Evolutionary conservation across 2,113 vertebrate genomes (phyloP), one percentile per base, ranked within the genome.

Genomic region (Coregonus clupeaformis): DNA sequence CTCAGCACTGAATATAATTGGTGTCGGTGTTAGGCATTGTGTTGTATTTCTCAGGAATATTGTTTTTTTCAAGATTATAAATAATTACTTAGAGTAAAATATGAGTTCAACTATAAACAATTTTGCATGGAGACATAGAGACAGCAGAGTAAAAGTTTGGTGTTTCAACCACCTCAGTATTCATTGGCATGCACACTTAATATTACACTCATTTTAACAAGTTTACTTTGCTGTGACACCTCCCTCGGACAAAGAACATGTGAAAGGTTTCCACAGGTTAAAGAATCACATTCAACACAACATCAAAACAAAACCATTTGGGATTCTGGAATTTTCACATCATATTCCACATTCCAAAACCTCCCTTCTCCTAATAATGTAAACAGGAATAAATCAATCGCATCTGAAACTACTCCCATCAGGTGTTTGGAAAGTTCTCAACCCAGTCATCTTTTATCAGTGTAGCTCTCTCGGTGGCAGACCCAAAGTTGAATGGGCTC

Each of bases 401-500:
- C 36, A 36, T 67, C 16, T 18, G 7, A 3, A 29, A 42, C 16
- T 11, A 42, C 2, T 42, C 5, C 65, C 16, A 67, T 22, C 65
- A 67, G 20, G 65, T 67, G 65, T 67, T 36, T 16, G 30, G 65
- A 67, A 42, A 67, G 65, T 67, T 42, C 30, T 67, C 16, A 22
- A 62, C 16, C 36, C 5, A 62, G 9, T 11, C 60, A 25, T 62
- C 9, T 62, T 62, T 62, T n/a, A 62, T 62, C 9, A 25, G 60
- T 25, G 60, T 11, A 25, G 27, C 27, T 32, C 27, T 67, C 27
- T 67, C 18, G 20, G 52, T 36, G 20, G 27, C 65, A 67, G 52
- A 59, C 60, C 79, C 66, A 64, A 66, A 74, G 66, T 60, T 81
- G 77, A 73, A 42, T 74, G 69, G 76, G 69, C 76, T 74, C 69